Conservation (phyloP, 2,888 invertebrate species). For the Leptopterna dolabrata region DNA sequence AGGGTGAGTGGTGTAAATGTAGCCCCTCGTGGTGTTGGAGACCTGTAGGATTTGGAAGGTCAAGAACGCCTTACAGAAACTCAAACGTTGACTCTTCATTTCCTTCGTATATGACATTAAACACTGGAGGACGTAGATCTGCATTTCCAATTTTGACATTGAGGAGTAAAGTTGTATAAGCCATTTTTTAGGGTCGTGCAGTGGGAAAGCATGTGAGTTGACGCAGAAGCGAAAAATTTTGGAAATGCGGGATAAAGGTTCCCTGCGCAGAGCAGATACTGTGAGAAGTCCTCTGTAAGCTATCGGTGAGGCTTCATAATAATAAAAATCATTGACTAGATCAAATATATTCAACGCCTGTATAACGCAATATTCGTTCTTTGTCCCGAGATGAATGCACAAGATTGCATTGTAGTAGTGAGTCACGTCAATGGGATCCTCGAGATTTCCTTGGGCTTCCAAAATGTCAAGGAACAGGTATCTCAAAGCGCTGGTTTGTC, state of each 20-base stretch:
- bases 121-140: not conserved
- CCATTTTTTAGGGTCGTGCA: not conserved
- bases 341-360: not conserved
- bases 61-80: not conserved
- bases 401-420: not conserved
- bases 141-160: conserved; percentile 20
- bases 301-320: not conserved
- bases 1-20: not conserved
- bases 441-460: not conserved
- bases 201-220: not conserved
- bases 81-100: not conserved
- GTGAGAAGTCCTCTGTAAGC: not conserved
- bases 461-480: not conserved
- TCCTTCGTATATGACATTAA: not conserved
- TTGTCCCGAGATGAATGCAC: not conserved
- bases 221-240: not conserved
- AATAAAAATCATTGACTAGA: not conserved
- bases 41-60: not conserved
- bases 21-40: not conserved
- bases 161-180: not conserved
- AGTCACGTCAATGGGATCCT: not conserved
- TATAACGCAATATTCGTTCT: not conserved
- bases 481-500: not conserved
- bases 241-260: not conserved
- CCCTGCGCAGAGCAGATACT: not conserved